phyloP scores from a whole-genome alignment of 2,797 vertebrate genomes.

The Miichthys miiuy region DNA sequence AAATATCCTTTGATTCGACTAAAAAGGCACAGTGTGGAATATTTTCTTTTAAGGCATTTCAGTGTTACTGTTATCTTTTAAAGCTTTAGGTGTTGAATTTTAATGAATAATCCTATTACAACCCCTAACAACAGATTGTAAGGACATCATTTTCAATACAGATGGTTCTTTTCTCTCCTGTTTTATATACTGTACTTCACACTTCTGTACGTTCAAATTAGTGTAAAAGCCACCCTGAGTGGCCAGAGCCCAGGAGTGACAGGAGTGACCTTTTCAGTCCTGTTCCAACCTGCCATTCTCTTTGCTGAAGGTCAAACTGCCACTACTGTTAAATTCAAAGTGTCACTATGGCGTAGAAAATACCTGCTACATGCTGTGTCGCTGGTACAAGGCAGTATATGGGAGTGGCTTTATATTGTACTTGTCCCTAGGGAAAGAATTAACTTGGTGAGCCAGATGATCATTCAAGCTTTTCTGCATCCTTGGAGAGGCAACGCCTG shows the following conservation, averaged over 20 bases:
- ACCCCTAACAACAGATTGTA: conserved; percentile 20
- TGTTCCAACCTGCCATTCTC: conserved; percentile 42
- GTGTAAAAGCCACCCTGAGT: conserved; percentile 33
- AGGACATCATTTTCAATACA: neutral
- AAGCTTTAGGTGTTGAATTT: conserved; percentile 49
- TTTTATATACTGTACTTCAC: conserved; percentile 26
- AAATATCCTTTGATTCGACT: conserved; percentile 59
- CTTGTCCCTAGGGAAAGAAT: conserved; percentile 13
- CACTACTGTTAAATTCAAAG: conserved; percentile 62
- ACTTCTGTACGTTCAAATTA: conserved; percentile 38
- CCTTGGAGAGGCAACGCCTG: conserved; percentile 8
- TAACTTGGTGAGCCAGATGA: conserved; percentile 21
- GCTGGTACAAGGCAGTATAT: conserved; percentile 24
- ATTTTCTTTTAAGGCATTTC: conserved; percentile 23
- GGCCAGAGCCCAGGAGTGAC: conserved; percentile 46
- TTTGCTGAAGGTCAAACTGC: conserved; percentile 64
- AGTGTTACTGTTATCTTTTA: conserved; percentile 37
- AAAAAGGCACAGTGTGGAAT: conserved; percentile 23
- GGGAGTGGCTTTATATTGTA: conserved; percentile 1
- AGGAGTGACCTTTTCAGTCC: conserved; percentile 67
- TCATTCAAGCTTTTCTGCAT: conserved; percentile 39
- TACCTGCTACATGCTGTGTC: conserved; percentile 44
- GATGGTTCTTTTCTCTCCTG: conserved; percentile 6
- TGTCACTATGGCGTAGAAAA: conserved; percentile 40
- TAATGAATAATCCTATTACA: conserved; percentile 39